A percentile compares a stretch with the other conserved stretches of the same genome.
These are phyloP conservation scores for Nowickia ferox DNA, from an alignment of 2,888 invertebrate species.

Conservation along the genomic window DNA sequence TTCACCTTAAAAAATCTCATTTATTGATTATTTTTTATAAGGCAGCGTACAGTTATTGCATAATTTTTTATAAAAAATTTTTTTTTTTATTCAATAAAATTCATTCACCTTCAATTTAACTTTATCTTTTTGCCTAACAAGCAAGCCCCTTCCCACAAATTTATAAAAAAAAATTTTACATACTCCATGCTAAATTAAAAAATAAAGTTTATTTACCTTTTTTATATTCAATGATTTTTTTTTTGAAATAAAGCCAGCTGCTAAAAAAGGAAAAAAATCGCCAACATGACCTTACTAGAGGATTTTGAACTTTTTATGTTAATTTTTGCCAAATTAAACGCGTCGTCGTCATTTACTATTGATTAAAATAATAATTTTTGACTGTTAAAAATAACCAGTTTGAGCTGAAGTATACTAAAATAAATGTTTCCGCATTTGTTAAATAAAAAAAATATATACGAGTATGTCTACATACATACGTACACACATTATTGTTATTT, in stretches of 20 bases:
- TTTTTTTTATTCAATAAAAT: constrained; percentile 40
- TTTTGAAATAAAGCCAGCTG: constrained; percentile 34
- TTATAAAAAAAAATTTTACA: neutral
- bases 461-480: neutral
- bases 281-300: constrained; percentile 54
- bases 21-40: constrained; percentile 2
- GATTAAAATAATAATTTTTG: constrained; percentile 25
- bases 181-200: neutral
- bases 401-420: constrained; percentile 6
- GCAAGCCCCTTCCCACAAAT: constrained; percentile 24
- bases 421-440: constrained; percentile 62
- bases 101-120: constrained; percentile 51
- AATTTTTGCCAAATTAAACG: constrained; percentile 41
- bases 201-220: constrained; percentile 69
- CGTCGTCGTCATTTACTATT: neutral
- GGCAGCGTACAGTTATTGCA: constrained; percentile 20
- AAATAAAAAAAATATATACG: constrained; percentile 23
- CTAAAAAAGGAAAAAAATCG: constrained; percentile 4
- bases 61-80: constrained; percentile 43
- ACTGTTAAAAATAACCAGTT: constrained; percentile 45
- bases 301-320: constrained; percentile 68
- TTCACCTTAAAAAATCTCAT: constrained; percentile 17
- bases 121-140: constrained; percentile 27
- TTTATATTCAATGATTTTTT: neutral
- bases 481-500: constrained; percentile 12